Evolutionary conservation across 2,797 vertebrate species (phyloP).

Genomic region (Botia almorhae): DNA sequence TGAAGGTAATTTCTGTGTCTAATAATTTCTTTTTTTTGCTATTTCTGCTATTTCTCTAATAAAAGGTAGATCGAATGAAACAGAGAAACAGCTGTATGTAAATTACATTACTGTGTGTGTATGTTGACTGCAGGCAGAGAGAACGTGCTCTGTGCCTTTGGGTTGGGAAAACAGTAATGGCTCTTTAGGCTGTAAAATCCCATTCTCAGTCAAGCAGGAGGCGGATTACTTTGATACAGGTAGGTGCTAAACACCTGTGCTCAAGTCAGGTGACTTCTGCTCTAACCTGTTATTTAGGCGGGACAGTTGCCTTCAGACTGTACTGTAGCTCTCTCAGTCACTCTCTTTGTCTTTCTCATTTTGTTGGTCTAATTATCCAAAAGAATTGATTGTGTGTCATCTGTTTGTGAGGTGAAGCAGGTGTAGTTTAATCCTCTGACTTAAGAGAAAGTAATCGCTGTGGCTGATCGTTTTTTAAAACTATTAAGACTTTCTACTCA

Average conservation of each 20-base stretch:
- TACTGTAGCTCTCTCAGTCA: no score
- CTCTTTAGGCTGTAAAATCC: constrained; percentile 16
- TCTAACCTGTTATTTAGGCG: constrained; percentile 4
- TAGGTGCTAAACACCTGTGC: not conserved
- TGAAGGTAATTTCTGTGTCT: constrained; percentile 70
- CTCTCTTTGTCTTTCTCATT: no score
- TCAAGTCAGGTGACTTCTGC: constrained; percentile 1
- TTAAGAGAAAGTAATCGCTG: no score
- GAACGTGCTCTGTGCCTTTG: constrained; percentile 35
- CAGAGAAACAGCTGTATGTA: not conserved
- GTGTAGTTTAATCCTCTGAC: no score
- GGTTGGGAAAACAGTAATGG: constrained; percentile 52
- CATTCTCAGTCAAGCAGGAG: constrained; percentile 52
- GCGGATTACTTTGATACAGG: constrained; percentile 42
- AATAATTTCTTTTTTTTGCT: not conserved
- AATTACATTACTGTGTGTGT: constrained; percentile 1
- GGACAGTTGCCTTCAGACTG: no score
- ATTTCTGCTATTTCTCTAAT: not conserved
- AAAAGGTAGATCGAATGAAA: not conserved
- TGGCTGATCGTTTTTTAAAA: no score
- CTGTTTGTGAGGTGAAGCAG: no score
- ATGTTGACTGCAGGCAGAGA: constrained; percentile 33
- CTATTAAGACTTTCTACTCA: no score
- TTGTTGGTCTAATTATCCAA: no score
- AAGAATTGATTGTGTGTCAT: no score